Base-by-base conservation (phyloP, 2,113 vertebrate species). In the Hippocampus abdominalis region DNA sequence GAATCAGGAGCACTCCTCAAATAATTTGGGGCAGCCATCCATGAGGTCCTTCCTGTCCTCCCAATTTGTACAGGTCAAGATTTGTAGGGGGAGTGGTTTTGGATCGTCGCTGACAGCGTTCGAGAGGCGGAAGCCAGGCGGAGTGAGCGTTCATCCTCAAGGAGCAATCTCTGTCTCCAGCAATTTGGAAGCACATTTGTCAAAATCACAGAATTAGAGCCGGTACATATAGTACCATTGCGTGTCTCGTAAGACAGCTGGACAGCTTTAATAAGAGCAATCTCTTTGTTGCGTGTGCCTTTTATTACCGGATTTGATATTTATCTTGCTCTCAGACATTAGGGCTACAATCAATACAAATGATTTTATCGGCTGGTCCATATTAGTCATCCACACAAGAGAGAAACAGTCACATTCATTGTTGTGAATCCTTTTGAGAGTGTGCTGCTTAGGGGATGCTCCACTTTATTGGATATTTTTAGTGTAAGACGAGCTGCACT, bases 401-500 rank as follows among this genome's bases (percentile, higher is more conserved):
- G 61, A 51, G 51, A 65, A 70, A 29, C 13, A 1, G 46, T 42
- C 49, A 29, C 39, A 56, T 70, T 56, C 70, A 72, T 70, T 83
- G 23, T 66, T 71, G 48, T 68, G 75, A 77, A 81, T 73, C 73
- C 61, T 53, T 77, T 79, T 74, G 73, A 83, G 79, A 40, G 40
- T 15, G 49, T 61, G 74, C 80, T 87, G 82, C 83, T 85, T 78
- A 68, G 63, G 88, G 79, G 81, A 89, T 56, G 82, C 81, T 90
- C 85, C 80, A 85, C 81, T 87, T 90, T 70, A 44, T 70, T 66
- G 74, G 86, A 79, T 92, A 91, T 93, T 92, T 92, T 90, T 92
- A 91, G 88, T 75, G 75, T 80, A 81, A 86, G 78, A 83, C 74
- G 83, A 86, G 79, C 89, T 81, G 78, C 78, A 78, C 82, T 78